Percentiles rank a stretch among this genome's conserved stretches.
These are phyloP conservation scores for Physella acuta DNA, from an alignment of 1,140 invertebrate genomes.

Conservation along the genomic window DNA sequence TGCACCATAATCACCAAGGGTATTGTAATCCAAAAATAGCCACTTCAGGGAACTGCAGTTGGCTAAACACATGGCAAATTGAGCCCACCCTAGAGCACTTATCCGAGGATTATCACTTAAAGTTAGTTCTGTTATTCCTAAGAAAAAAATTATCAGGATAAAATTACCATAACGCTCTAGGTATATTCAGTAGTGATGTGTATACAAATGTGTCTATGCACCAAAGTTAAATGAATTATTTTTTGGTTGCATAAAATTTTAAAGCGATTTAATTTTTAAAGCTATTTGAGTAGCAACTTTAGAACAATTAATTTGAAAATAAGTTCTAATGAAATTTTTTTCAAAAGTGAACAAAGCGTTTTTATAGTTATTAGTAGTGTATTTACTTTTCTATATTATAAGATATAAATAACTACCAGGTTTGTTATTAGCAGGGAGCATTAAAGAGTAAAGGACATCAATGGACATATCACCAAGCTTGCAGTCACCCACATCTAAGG, in stretches of 20 bases:
- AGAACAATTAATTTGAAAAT: too few species aligned
- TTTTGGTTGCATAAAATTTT: not conserved
- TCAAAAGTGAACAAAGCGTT: too few species aligned
- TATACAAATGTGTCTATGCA: not conserved
- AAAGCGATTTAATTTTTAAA: too few species aligned
- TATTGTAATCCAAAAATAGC: constrained; percentile 49
- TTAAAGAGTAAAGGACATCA: constrained; percentile 36
- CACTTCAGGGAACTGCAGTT: constrained; percentile 37
- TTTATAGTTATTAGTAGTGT: too few species aligned
- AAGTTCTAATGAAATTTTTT: too few species aligned
- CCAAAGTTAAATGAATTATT: not conserved
- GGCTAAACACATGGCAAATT: constrained; percentile 44
- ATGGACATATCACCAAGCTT: constrained; percentile 43
- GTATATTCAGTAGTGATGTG: not conserved
- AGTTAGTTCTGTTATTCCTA: constrained; percentile 45
- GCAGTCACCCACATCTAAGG: constrained; percentile 51
- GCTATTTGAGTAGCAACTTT: too few species aligned
- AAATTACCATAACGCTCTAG: not conserved
- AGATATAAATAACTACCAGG: too few species aligned
- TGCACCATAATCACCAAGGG: constrained; percentile 46
- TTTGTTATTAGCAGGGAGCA: constrained; percentile 40
- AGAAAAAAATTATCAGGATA: not conserved
- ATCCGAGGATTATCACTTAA: constrained; percentile 48
- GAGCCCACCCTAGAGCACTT: constrained; percentile 42
- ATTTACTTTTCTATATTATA: too few species aligned